Base-by-base conservation (phyloP, 2,113 vertebrate species). In the Ariopsis seemanni region DNA sequence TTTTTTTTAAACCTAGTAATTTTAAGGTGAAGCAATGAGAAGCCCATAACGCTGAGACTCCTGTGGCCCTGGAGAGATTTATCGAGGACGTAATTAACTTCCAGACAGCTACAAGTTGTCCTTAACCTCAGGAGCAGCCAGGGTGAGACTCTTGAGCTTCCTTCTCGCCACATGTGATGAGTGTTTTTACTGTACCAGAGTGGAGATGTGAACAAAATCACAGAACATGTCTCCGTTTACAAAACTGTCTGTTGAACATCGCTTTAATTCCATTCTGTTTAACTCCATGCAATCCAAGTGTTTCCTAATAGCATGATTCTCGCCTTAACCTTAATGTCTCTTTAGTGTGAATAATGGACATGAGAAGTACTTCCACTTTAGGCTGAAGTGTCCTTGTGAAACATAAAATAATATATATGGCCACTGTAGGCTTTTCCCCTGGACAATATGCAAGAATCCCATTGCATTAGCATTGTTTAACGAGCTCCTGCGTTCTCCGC, bases 381-480 rank as follows among this genome's bases (percentile, higher is more conserved):
- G 92, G 93, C 94, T 93, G 94, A 87, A 83, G 85, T 93, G 94
- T 95, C 94, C 95, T 95, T 94, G 92, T 93, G 94, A 94, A 94
- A 71, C 91, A 91, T 95, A 94, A 95, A 95, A 95, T 91, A 94
- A 94, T 95, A 95, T 95, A 95, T 95, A 95, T 93, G 93, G 89
- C 92, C 91, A 86, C 50, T 72, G 89, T 15, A 89, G 86, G 88
- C 89, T 89, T 91, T 91, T 86, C 90, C 85, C 60, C 84, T n/a
- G 88, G 91, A 95, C 94, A 93, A 94, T 94, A 92, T 91, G 91
- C 67, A 87, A 89, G 86, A 80, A 89, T 60, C 90, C 90, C 93
- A 93, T 88, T 92, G 42, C 42, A 42, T 42, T 91, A 93, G 90
- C 89, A 92, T 93, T 93, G 93, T 94, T 85, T 95, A 95, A 95